phyloP scores from a whole-genome alignment of 2,797 vertebrate species.

The Phrynocephalus vlangalii region DNA sequence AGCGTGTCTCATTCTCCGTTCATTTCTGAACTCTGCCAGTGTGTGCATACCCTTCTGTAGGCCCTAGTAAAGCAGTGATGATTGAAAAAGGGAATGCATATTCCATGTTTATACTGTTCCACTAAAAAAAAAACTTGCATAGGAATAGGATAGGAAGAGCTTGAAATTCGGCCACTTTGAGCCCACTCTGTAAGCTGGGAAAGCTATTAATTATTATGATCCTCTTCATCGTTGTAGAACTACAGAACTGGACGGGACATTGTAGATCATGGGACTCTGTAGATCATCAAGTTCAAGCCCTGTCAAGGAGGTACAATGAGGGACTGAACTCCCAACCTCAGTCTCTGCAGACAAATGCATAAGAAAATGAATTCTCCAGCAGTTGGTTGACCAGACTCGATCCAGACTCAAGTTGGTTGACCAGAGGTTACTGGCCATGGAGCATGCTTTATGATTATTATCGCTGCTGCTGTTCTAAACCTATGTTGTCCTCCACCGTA shows the following conservation, averaged over 20 bases:
- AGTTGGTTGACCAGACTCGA: neutral
- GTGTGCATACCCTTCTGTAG: conserved; percentile 19
- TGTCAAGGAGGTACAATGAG: neutral
- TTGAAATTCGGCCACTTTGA: neutral
- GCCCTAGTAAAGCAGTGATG: neutral
- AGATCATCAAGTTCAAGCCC: too few species aligned
- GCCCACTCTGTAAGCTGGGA: too few species aligned
- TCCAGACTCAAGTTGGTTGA: neutral
- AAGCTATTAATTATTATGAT: too few species aligned
- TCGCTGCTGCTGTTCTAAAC: too few species aligned
- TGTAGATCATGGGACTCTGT: too few species aligned
- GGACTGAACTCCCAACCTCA: neutral
- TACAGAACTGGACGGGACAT: too few species aligned
- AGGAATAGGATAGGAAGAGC: neutral
- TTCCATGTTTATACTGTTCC: neutral
- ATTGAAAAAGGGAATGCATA: conserved; percentile 25
- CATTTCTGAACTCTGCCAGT: conserved; percentile 28
- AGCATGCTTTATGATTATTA: neutral
- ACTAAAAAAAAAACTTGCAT: neutral
- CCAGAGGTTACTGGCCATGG: neutral
- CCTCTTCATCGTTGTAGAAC: too few species aligned
- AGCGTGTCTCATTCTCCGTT: conserved; percentile 42
- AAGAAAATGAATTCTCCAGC: too few species aligned
- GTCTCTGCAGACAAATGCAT: too few species aligned
- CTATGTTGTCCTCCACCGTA: neutral